Evolutionary conservation across 2,888 invertebrate genomes (phyloP), one percentile per base, ranked within the genome.

Genomic region (Andrena haemorrhoa): DNA sequence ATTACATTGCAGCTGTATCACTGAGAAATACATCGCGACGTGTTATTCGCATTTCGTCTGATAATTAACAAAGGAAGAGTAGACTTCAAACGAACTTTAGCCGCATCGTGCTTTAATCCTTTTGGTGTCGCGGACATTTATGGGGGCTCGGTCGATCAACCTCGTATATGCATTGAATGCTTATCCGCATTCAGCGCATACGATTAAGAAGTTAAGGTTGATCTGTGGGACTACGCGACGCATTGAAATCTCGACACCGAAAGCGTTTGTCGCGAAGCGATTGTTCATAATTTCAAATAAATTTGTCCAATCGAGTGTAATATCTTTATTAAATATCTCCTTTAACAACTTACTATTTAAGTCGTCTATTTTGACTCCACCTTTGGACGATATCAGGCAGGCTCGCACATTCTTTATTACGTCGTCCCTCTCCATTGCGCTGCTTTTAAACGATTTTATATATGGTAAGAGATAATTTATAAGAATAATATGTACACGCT

Each of bases 281-380:
- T 4, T n/a, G n/a, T n/a, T n/a, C n/a, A n/a, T n/a, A 41, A 41
- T 41, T 41, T 5, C 41, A 16, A 26, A 16, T 2, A 16, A 35
- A 26, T 49, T n/a, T 65, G 4, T 1, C 41, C 12, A 12, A 41
- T 4, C 41, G 41, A 29, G 4, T 33, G 31, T 31, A 10, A 60
- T 8, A 16, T n/a, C 7, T 33, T 33, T 56, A 53, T 53, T 61
- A 3, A 8, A 49, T 12, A 20, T 56, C n/a, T 41, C n/a, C 53
- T 66, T 10, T n/a, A 51, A 63, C 35, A 69, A 95, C 95, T 95
- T 94, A 95, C 95, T 92, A 86, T 95, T 95, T 81, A 95, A 94
- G 89, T 95, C 94, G 58, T 94, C 94, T 66, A 95, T 91, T 7
- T 74, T 83, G 6, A 90, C 66, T n/a, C 90, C 90, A 29, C 89